Conservation (phyloP, 2,797 vertebrate species). For the Myiotriccus ornatus region DNA sequence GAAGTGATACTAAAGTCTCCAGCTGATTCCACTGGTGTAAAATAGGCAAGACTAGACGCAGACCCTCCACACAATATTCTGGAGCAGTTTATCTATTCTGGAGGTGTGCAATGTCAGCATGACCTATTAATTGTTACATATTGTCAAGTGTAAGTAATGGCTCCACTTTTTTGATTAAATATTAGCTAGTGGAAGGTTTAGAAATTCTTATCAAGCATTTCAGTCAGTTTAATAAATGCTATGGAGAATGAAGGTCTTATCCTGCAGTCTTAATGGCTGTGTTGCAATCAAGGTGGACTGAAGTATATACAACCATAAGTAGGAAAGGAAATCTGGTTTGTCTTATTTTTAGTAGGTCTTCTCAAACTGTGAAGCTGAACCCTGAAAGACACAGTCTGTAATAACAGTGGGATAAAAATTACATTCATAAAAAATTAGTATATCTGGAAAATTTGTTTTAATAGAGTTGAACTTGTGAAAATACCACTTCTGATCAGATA, state of each 20-base stretch:
- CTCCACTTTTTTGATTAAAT: conserved; percentile 1
- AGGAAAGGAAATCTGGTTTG: neutral
- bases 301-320: neutral
- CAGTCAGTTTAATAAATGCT: neutral
- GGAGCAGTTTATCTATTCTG: neutral
- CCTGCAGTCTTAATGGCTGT: neutral
- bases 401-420: neutral
- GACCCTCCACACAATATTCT: neutral
- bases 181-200: neutral
- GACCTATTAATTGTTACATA: neutral
- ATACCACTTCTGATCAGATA: neutral
- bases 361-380: accelerated
- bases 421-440: neutral
- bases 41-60: neutral
- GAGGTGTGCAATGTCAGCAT: neutral
- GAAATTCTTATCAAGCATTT: neutral
- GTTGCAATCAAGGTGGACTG: neutral
- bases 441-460: neutral
- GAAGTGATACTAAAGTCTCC: neutral
- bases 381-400: neutral
- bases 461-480: neutral
- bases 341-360: neutral
- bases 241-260: neutral
- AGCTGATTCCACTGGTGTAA: neutral
- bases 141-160: neutral